Base-by-base conservation (phyloP, 2,113 vertebrate genomes). In the Mustela lutreola region DNA sequence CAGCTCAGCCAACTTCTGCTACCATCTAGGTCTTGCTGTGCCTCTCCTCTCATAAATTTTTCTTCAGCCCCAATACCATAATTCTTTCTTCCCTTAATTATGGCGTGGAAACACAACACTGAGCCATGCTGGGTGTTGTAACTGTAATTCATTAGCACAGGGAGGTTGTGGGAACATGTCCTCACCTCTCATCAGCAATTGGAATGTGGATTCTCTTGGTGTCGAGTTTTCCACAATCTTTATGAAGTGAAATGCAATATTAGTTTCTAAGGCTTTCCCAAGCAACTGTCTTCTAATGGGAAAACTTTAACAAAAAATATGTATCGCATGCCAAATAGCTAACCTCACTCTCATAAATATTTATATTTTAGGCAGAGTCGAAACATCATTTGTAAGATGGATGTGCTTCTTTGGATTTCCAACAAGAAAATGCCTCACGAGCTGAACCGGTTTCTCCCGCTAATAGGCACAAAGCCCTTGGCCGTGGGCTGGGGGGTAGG, bases 341-440 rank as follows among this genome's bases (percentile, higher is more conserved):
- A 98, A 97, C 96, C 97, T 97, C 96, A 95, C 28, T 31, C 91
- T 97, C 92, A 97, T 98, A 98, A 97, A 98, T 98, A 98, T 98
- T 97, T 97, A 98, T 97, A 73, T 87, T 84, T 82, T 94, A 95
- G 93, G 86, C 92, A 76, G 82, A 97, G 97, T 96, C 89, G 70
- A 98, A 97, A 97, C 95, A 96, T 97, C 96, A 83, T 95, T 97
- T 97, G 87, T 96, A 95, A 97, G 94, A 98, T 79, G 63, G 92
- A 97, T 97, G 91, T 87, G 76, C 65, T 95, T 96, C 96, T 97
- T 95, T 92, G 87, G 94, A 87, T 71, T 96, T 97, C 63, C 97
- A 95, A 82, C 86, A 90, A 90, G 94, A 96, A 95, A 92, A 96
- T 73, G 92, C 76, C 86, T 93, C 12, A 9, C 24, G n/a, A 94